These are phyloP conservation scores for Prionace glauca DNA, from an alignment of 2,797 vertebrate genomes.

Conservation along the genomic window DNA sequence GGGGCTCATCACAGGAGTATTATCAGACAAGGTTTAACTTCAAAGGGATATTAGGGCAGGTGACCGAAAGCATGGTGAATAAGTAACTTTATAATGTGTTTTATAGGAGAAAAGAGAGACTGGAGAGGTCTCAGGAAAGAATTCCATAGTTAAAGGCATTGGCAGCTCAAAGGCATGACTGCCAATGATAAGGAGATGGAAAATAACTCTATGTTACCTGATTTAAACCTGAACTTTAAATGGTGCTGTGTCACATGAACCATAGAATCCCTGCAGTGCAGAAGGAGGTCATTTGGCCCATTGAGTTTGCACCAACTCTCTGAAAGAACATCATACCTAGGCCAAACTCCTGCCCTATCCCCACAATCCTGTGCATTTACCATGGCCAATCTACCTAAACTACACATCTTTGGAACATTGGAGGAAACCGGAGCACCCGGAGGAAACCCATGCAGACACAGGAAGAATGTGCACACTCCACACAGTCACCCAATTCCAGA, in stretches of 20 bases:
- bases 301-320: too few species aligned
- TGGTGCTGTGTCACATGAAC: background rate
- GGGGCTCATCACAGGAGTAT: background rate
- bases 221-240: background rate
- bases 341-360: too few species aligned
- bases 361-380: too few species aligned
- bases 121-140: background rate
- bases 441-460: too few species aligned
- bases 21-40: background rate
- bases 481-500: too few species aligned
- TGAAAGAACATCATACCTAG: too few species aligned
- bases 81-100: background rate
- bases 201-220: background rate
- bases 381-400: too few species aligned
- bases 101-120: background rate
- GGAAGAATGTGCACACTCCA: too few species aligned
- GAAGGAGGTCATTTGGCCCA: too few species aligned
- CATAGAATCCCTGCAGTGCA: too few species aligned
- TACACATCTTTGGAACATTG: too few species aligned
- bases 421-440: too few species aligned
- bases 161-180: background rate
- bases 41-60: background rate
- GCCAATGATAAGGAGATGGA: background rate
- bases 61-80: background rate
- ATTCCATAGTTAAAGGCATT: background rate